Evolutionary conservation across 2,113 vertebrate genomes (phyloP).

Genomic region (Halcyon malimbica): DNA sequence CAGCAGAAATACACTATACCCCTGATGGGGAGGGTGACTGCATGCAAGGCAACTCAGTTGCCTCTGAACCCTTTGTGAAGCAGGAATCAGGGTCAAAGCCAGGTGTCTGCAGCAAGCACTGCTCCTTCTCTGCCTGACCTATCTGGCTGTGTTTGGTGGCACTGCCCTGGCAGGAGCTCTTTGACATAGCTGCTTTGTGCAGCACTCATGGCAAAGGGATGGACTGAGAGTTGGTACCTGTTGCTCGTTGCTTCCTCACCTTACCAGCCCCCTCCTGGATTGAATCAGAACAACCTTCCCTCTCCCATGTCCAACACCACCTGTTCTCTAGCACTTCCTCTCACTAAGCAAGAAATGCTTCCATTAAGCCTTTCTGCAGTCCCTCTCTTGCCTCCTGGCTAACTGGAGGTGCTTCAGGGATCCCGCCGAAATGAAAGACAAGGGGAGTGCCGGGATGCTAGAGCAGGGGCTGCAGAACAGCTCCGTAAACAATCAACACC

Average conservation of each 20-base stretch:
- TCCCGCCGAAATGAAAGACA: background rate
- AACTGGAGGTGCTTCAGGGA: background rate
- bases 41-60: background rate
- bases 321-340: background rate
- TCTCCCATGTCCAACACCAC: background rate
- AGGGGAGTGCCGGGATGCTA: background rate
- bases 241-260: constrained; percentile 13
- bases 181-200: background rate
- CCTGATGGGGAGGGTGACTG: background rate
- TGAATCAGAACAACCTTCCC: background rate
- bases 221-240: background rate
- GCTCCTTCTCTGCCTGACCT: background rate
- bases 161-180: background rate
- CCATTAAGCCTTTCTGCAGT: background rate
- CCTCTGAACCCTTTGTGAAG: background rate
- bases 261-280: background rate
- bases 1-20: background rate
- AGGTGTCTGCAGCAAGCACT: background rate
- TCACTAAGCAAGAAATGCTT: background rate
- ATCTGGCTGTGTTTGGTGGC: background rate
- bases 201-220: background rate
- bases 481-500: background rate
- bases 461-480: background rate
- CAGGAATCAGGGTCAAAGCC: background rate
- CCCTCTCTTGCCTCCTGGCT: background rate